Base-by-base conservation (phyloP, 2,113 vertebrate genomes). In the Romanogobio albipinnatus region DNA sequence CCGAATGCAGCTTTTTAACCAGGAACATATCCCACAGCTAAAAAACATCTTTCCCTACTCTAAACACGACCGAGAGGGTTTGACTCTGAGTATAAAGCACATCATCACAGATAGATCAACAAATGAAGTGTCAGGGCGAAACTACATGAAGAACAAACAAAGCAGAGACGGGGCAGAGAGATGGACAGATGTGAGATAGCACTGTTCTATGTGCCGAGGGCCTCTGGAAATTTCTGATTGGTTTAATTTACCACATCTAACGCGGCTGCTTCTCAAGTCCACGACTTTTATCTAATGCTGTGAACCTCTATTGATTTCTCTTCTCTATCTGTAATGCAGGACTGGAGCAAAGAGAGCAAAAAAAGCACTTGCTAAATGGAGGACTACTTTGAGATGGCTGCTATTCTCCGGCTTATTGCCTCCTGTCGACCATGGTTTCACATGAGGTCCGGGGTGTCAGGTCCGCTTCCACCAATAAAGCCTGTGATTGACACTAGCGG, bases 221-320 rank as follows among this genome's bases (percentile, higher is more conserved):
- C 93, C 93, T 95, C 64, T 78, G 95, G 96, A 96, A 96, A 96
- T 96, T 97, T 97, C 96, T 97, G 97, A 97, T 97, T 95, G 94
- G 96, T 98, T 97, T 97, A 97, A 98, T 98, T 99, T 96, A 95
- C 95, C 95, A 92, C 95, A 95, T 94, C 94, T 94, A 95, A 93
- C 93, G 87, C 86, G 93, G 93, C 95, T 93, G 92, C 94, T 94
- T 92, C 92, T 92, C 94, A 93, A 87, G 86, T 93, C 94, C 89
- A 89, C 94, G 88, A 93, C 96, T 96, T 97, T 97, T 96, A 97
- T 98, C 97, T 97, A 96, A 95, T 94, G 87, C 93, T 95, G 95
- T 96, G 96, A 96, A 96, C 95, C 89, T 92, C 93, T 98, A 98
- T 99, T 97, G 97, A 99, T 98, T 97, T 97, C 96, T 96, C 95